A percentile compares a stretch with the other conserved stretches of the same genome.
Conservation (phyloP, 2,113 vertebrate genomes). For the Henicopernis longicauda region DNA sequence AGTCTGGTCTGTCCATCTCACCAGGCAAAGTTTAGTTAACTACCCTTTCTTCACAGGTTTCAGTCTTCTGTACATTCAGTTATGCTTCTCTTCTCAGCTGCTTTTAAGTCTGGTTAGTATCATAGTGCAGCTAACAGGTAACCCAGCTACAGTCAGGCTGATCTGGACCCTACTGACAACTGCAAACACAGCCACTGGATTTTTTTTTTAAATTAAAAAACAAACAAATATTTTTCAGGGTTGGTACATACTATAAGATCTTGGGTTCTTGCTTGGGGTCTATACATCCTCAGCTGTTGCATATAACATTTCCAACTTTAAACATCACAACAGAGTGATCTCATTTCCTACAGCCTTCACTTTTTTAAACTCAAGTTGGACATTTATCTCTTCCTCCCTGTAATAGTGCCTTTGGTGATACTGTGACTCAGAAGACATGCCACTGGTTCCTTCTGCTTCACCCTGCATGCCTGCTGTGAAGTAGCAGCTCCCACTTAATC, state of each 20-base stretch:
- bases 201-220: not conserved
- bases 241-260: not conserved
- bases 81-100: not conserved
- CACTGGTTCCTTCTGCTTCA: not conserved
- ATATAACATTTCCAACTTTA: not conserved
- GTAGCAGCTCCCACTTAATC: not conserved
- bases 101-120: not conserved
- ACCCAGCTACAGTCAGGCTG: not conserved
- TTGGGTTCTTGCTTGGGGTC: not conserved
- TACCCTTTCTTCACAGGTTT: not conserved
- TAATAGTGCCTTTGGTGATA: not conserved
- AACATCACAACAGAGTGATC: not conserved
- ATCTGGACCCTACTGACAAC: not conserved
- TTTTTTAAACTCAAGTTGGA: not conserved
- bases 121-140: not conserved
- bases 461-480: not conserved
- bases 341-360: not conserved
- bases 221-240: not conserved
- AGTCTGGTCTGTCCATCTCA: not conserved
- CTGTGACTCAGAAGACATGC: not conserved
- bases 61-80: not conserved
- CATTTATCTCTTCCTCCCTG: not conserved
- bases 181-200: not conserved
- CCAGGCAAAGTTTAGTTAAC: not conserved
- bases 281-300: not conserved